Evolutionary conservation across 2,113 vertebrate species (phyloP).

Genomic region (Hemichromis elongatus): DNA sequence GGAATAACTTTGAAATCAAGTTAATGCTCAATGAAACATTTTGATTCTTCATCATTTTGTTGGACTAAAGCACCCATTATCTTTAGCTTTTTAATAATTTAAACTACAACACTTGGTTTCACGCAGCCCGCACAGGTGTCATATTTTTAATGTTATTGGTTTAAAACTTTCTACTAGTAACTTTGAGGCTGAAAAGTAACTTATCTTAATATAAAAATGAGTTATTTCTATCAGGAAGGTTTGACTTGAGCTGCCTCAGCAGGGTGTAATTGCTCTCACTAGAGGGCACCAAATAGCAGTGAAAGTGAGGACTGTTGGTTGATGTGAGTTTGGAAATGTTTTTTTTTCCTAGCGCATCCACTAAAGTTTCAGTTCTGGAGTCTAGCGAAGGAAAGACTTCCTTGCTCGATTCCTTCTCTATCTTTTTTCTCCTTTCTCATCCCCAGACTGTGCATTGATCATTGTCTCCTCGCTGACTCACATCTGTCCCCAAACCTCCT

Average conservation of each 20-base stretch:
- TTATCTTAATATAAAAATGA: no score
- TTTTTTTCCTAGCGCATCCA: not conserved
- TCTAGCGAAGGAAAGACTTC: not conserved
- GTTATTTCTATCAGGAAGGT: not conserved
- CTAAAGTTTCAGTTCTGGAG: not conserved
- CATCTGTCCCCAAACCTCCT: not conserved
- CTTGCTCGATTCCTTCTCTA: not conserved
- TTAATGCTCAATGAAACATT: not conserved
- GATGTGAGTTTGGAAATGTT: not conserved
- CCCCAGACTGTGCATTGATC: rapidly evolving
- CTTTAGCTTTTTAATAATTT: not conserved
- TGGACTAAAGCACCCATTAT: not conserved
- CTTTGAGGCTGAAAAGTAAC: no score
- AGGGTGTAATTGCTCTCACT: rapidly evolving
- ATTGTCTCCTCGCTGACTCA: not conserved
- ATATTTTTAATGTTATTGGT: no score
- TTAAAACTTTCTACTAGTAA: no score
- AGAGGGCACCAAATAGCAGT: not conserved
- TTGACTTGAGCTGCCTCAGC: not conserved
- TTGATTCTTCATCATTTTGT: not conserved
- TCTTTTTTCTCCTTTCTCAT: not conserved
- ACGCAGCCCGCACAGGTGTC: not conserved
- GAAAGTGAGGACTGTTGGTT: not conserved
- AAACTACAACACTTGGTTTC: not conserved
- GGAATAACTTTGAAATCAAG: not conserved